Evolutionary conservation across 2,797 vertebrate genomes (phyloP), one percentile per base, ranked within the genome.

Genomic region (Dromococcyx pavoninus): DNA sequence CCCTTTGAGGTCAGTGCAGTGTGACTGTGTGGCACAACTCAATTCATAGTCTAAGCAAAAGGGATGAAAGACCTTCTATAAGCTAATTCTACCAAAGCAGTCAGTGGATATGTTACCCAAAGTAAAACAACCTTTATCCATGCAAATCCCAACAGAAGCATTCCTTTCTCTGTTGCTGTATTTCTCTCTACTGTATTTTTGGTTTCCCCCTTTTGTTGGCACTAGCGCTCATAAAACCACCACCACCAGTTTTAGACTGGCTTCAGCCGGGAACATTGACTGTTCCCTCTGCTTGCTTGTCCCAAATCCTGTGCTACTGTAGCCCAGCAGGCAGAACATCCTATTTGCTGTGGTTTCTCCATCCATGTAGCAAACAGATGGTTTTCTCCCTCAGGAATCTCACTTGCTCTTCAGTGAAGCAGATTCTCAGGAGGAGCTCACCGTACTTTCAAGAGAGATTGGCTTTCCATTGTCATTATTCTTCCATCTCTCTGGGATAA

Each of bases 391-490:
- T 33, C n/a, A 35, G 57, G 67, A 75, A 53, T 35, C 27, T 22
- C 46, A 62, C 32, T 28, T 43, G 58, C 2, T 16, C 50, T 86
- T 37, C 77, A 43, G 71, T 4, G 64, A 17, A 37, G 64, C 41
- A 11, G 33, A 50, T 58, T 11, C 86, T 90, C 61, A 61, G 72
- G 35, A 81, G 79, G 37, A 79, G 60, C 58, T 87, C 53, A 4
- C 56, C 35, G 30, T 21, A 18, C 22, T 88, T 82, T 86, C 50
- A 44, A 56, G 84, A 69, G 12, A 72, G 35, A 88, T 93, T 86
- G 94, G 76, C 41, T 70, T 62, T 32, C 5, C 1, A 27, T 94
- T 93, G 84, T 50, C 90, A 53, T 56, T 92, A 80, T 83, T 88
- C 76, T 82, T 77, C 56, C 64, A 50, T 75, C 88, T 92, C 71